Base-by-base conservation (phyloP, 1,140 invertebrate genomes). In the Sminthurinus signatus region DNA sequence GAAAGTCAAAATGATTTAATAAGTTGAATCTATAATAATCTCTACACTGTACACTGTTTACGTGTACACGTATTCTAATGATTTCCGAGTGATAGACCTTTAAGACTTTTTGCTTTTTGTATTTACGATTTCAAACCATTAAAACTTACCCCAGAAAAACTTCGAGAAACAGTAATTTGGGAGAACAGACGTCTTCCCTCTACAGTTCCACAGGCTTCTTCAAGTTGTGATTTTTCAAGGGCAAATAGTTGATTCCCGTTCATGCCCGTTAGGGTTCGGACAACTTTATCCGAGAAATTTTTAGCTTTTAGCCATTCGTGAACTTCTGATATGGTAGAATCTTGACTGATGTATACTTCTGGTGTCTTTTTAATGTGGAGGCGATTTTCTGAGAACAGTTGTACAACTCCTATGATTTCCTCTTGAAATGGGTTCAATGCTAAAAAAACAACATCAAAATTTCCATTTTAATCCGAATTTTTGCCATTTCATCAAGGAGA, bases 151-250 rank as follows among this genome's bases (percentile, higher is more conserved):
- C 86, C 87, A 68, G 83, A 85, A 39, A 86, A 81, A 73, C 85
- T 88, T 71, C 86, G 81, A 73, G 89, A 88, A 56, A 90, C 80
- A 1, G 84, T 83, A 25, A 93, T 78, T 74, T 89, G 87, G 43
- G 85, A 86, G 70, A 85, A 82, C 5, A 93, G 80, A 5, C 86
- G 79, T 64, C 81, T 80, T 44, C 88, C 89, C 73, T 91, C 88
- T 31, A 82, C 78, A 4, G 76, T 72, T 0, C 86, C 88, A 69
- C 85, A 85, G 67, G 84, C 81, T 36, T 82, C 80, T 67, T 88
- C 85, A 32, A 89, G 76, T 70, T 88, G 82, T 48, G 76, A 67
- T 21, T 80, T 79, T 0, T 81, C 81, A 19, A 89, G 76, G 4
- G 77, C 78, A 73, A 93, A 89, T 48, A 92, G 73, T 71, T 88